A percentile compares a stretch with the other conserved stretches of the same genome.
Evolutionary conservation across 2,797 vertebrate genomes (phyloP).

Genomic region (Hipposideros larvatus): DNA sequence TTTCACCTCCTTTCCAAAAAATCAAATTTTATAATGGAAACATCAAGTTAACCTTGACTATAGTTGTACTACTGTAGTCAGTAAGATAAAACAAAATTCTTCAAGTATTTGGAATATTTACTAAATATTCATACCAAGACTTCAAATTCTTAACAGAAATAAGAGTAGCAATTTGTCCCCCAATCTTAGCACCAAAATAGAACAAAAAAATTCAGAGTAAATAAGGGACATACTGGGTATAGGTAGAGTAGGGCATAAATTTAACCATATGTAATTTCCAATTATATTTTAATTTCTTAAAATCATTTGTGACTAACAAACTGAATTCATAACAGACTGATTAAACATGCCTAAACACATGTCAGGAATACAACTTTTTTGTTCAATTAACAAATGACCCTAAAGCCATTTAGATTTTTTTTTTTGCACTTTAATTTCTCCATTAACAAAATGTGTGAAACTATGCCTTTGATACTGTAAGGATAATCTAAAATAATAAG

Average conservation of each 20-base stretch:
- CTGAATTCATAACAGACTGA: constrained; percentile 51
- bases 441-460: constrained; percentile 45
- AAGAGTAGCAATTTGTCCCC: neutral
- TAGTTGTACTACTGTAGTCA: neutral
- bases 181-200: constrained; percentile 26
- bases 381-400: constrained; percentile 24
- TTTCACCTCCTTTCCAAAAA: constrained; percentile 60
- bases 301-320: constrained; percentile 57
- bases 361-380: constrained; percentile 28
- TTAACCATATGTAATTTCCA: constrained; percentile 46
- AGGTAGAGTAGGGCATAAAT: neutral
- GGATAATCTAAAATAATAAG: constrained; percentile 33
- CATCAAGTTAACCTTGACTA: constrained; percentile 64
- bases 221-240: neutral
- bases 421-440: constrained; percentile 60
- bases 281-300: constrained; percentile 66
- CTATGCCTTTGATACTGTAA: neutral
- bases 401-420: neutral
- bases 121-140: constrained; percentile 70
- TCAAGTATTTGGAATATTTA: constrained; percentile 64
- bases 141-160: constrained; percentile 67
- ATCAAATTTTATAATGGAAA: constrained; percentile 74
- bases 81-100: constrained; percentile 71
- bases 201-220: constrained; percentile 46
- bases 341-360: constrained; percentile 57